Base-by-base conservation (phyloP, 2,888 invertebrate species). In the Thymelicus lineola region DNA sequence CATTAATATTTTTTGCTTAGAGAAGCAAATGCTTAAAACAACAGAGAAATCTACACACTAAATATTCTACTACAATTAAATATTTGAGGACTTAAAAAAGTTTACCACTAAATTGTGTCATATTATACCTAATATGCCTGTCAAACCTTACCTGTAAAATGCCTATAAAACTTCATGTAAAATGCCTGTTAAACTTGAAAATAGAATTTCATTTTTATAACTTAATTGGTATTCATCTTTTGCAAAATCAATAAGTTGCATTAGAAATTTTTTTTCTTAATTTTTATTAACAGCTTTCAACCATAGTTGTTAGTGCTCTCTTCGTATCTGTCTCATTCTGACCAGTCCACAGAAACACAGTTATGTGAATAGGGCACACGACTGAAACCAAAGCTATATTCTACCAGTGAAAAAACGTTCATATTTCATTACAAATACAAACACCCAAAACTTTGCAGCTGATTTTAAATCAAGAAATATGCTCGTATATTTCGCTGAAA, bases 371-470 rank as follows among this genome's bases (percentile, higher is more conserved):
- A 28, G 75, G 77, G 62, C 77, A 76, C 0, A 77, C 55, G 35
- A 83, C 75, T 0, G 72, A 66, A 45, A 83, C 77, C 6, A 84
- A 72, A 0, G 80, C 82, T 45, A 86, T 86, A 35, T 81, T 79
- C 50, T 76, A 85, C 85, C 85, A 86, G 69, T 84, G 79, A 4
- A 75, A 81, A 69, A 83, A 87, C 1, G 85, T 84, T 28, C 86
- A 86, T 0, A 85, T 80, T 1, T 81, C 78, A 73, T 87, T 86
- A 0, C 87, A 80, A 2, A 83, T 79, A 86, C 86, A 87, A 3
- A 87, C 81, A 0, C 86, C 86, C 84, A 87, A 70, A 82, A 83
- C 64, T 81, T 80, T 65, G 84, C 78, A 1, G 85, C 85, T 0
- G 85, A 82, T 74, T 86, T 84, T 14, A 86, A 80, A 68, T 84